A percentile compares a stretch with the other conserved stretches of the same genome.
Conservation (phyloP, 2,888 invertebrate genomes). For the Spisula subtruncata region DNA sequence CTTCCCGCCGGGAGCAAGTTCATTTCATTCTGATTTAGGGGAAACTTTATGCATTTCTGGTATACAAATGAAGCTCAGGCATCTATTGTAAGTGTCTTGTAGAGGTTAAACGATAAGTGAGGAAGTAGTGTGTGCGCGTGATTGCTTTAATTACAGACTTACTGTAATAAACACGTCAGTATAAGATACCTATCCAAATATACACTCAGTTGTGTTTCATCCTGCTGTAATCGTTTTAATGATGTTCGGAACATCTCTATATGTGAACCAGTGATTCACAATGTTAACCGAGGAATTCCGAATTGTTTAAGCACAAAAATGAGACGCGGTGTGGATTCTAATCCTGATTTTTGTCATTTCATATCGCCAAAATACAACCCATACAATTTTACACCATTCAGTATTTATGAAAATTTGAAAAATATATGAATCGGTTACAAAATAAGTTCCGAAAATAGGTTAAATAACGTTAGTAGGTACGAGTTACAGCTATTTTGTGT, state of each 20-base stretch:
- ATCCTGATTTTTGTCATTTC: too few relatives aligned
- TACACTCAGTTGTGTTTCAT: not conserved
- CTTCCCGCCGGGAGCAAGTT: slow-evolving; percentile 52
- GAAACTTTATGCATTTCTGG: slow-evolving; percentile 27
- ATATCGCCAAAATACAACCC: too few relatives aligned
- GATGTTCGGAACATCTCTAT: not conserved
- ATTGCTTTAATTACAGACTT: slow-evolving; percentile 2
- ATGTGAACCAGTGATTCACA: not conserved
- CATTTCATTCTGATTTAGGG: slow-evolving; percentile 40
- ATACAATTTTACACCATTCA: too few relatives aligned
- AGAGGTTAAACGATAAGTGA: slow-evolving; percentile 4
- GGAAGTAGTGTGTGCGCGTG: not conserved
- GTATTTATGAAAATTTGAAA: too few relatives aligned
- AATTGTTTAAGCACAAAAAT: not conserved
- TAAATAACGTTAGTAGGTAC: too few relatives aligned
- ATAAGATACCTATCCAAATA: not conserved
- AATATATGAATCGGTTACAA: too few relatives aligned
- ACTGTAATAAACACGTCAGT: slow-evolving; percentile 7
- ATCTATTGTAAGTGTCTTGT: slow-evolving; percentile 13
- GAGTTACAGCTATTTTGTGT: too few relatives aligned
- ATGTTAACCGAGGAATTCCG: not conserved
- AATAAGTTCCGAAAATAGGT: too few relatives aligned
- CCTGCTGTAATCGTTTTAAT: not conserved
- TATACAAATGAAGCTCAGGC: slow-evolving; percentile 21
- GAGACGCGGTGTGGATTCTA: not conserved